These are phyloP conservation scores for Pangasius larnaudii DNA, from an alignment of 2,797 vertebrate species.

Conservation along the genomic window DNA sequence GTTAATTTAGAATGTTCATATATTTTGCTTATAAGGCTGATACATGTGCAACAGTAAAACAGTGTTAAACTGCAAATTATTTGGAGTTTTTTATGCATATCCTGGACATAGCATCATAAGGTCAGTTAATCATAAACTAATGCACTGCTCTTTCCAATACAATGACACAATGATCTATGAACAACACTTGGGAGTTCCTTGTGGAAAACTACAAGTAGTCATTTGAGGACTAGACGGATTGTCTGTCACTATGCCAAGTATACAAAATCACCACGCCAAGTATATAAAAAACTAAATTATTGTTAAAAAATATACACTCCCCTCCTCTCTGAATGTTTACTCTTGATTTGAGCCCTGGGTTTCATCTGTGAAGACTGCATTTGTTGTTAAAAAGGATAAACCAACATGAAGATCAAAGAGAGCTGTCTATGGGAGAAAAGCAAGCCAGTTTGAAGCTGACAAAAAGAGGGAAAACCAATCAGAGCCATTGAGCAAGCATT, in stretches of 20 bases:
- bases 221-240: not conserved
- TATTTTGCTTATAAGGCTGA: not conserved
- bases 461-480: too few species aligned
- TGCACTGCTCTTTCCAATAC: conserved; percentile 6
- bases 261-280: not conserved
- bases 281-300: not conserved
- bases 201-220: not conserved
- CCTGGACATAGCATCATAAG: not conserved
- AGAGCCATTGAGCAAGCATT: too few species aligned
- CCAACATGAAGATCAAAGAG: too few species aligned
- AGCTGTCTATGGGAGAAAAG: too few species aligned
- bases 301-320: not conserved
- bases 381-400: too few species aligned
- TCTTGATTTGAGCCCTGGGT: too few species aligned
- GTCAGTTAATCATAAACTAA: conserved; percentile 39
- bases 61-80: not conserved
- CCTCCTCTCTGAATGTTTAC: not conserved
- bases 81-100: not conserved
- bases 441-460: too few species aligned
- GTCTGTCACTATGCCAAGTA: not conserved
- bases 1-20: not conserved
- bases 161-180: conserved; percentile 15
- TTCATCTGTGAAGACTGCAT: too few species aligned
- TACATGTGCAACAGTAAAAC: not conserved
- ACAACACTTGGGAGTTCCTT: not conserved